These are phyloP conservation scores for Hyla sarda DNA, from an alignment of 2,113 vertebrate genomes.

Conservation along the genomic window DNA sequence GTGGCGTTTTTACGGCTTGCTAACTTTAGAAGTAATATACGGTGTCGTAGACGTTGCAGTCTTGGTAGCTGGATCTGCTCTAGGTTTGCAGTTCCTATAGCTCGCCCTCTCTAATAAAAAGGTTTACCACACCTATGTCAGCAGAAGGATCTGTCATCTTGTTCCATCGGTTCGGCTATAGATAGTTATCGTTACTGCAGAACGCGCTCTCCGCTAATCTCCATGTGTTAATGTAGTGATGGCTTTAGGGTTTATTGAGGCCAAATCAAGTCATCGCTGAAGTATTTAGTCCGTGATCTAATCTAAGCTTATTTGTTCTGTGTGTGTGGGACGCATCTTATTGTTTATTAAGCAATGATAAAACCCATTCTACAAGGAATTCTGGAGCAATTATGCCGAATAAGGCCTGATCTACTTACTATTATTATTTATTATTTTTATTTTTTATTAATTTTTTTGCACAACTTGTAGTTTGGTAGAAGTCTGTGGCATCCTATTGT, in stretches of 20 bases:
- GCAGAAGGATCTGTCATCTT: neutral
- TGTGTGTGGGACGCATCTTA: neutral
- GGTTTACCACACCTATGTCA: too few relatives aligned
- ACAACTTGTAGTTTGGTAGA: too few relatives aligned
- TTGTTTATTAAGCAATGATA: neutral
- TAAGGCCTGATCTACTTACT: neutral
- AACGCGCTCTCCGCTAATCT: neutral
- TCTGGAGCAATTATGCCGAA: neutral
- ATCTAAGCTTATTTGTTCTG: neutral
- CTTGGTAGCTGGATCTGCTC: neutral
- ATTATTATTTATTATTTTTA: too few relatives aligned
- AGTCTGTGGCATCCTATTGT: too few relatives aligned
- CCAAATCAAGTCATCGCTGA: neutral
- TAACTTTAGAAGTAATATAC: constrained; percentile 48
- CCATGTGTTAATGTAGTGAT: neutral
- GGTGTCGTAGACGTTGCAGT: neutral
- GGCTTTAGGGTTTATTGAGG: neutral
- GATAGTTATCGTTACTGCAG: neutral
- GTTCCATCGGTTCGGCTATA: neutral
- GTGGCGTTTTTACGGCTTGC: constrained; percentile 33
- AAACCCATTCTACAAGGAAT: neutral
- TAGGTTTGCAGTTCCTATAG: neutral
- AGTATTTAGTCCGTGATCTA: neutral
- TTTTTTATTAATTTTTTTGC: too few relatives aligned
- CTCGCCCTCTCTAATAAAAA: neutral